Base-by-base conservation (phyloP, 2,888 invertebrate species). In the Lepidonotus clava region DNA sequence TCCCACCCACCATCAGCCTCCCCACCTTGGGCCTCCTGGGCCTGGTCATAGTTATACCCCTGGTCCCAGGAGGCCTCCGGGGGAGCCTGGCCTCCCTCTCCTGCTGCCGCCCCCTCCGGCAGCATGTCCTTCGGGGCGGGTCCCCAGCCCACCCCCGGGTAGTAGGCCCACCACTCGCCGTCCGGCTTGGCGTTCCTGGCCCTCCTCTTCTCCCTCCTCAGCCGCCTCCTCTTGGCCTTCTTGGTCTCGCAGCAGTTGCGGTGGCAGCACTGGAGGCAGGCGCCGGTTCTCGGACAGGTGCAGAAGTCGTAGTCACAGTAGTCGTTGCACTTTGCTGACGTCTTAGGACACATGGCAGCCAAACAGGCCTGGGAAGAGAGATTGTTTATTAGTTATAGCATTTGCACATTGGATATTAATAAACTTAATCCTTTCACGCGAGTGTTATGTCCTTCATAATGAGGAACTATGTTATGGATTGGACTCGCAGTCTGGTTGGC, bases 151-250 rank as follows among this genome's bases (percentile, higher is more conserved):
- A 76, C 24, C 2, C 76, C 76, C 14, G 76, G 76, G 21, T 76
- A 76, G 76, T 76, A 76, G 24, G 76, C 76, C 76, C 76, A 76
- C 76, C 76, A 76, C 38, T 76, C 38, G 4, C 76, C 76, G 36
- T 76, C 36, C 6, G 8, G 8, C 11, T 51, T 51, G 36, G 18
- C 36, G 6, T 76, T 21, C 38, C 38, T 40, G 14, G 11, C 14
- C 76, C 24, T 36, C 4, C 24, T 1, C 76, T 76, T 18, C 38
- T 24, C n/a, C 40, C 36, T 34, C 36, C 36, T 34, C 11, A 18
- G 6, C 21, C 40, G 34, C 38, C 40, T 34, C 24, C 24, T 76
- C 36, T 4, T 38, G n/a, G 18, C 38, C 76, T 76, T 76, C 18
- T 76, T 24, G 36, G 5, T 21, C 21, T 21, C 18, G 36, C 76